Conservation (phyloP, 2,888 invertebrate genomes). For the Linnaemya vulpina region DNA sequence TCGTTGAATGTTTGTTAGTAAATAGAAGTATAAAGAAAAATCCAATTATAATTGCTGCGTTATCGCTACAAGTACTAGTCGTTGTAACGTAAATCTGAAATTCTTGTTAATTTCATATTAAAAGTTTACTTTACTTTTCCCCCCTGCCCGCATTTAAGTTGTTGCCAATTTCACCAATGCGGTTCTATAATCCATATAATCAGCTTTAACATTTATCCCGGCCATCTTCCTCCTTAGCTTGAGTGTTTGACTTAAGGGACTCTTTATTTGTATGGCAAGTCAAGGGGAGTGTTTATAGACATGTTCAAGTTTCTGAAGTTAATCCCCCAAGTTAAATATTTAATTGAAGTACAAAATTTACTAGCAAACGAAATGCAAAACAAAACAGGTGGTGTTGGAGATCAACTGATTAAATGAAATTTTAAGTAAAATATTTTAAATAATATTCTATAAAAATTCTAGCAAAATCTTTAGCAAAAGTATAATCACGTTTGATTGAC, state of each 20-base stretch:
- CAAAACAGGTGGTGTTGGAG: constrained; percentile 12
- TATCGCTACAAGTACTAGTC: constrained; percentile 63
- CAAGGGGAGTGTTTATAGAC: not conserved
- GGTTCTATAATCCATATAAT: constrained; percentile 61
- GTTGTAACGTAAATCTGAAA: constrained; percentile 45
- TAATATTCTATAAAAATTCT: not conserved
- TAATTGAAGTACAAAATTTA: constrained; percentile 15
- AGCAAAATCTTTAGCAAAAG: not conserved
- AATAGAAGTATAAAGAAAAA: constrained; percentile 26
- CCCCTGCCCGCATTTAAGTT: constrained; percentile 2
- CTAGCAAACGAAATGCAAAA: not conserved
- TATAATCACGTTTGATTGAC: too few species aligned
- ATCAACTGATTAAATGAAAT: constrained; percentile 14
- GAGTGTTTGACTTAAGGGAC: not conserved
- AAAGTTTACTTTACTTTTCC: constrained; percentile 47
- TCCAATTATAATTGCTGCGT: constrained; percentile 72
- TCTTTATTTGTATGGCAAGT: constrained; percentile 10
- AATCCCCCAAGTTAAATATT: constrained; percentile 2
- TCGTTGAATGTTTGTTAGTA: not conserved
- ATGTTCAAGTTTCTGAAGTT: constrained; percentile 3
- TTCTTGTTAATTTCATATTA: constrained; percentile 66
- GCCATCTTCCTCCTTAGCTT: not conserved
- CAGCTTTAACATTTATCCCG: constrained; percentile 60
- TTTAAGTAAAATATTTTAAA: not conserved
- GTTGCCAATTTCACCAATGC: constrained; percentile 61